Base-by-base conservation (phyloP, 2,113 vertebrate species). In the Euleptes europaea region DNA sequence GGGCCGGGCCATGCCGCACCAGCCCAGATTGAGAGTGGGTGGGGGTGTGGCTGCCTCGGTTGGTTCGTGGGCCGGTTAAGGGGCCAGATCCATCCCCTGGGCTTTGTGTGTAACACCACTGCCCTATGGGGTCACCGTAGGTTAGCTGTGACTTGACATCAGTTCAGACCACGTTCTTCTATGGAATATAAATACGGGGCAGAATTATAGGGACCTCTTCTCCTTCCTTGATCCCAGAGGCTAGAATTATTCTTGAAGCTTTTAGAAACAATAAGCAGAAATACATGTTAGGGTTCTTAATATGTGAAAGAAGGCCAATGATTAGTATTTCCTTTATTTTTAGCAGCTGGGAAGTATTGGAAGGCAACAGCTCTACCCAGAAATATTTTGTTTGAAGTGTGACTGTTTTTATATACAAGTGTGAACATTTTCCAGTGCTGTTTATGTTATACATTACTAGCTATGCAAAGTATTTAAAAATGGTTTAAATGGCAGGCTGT, bases 331-430 rank as follows among this genome's bases (percentile, higher is more conserved):
- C 33, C 21, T 80, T 80, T 65, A 15, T 17, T 42, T 70, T 38
- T 70, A 35, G 74, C 80, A 67, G 35, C 28, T 28, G 49, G 38
- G 82, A 77, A 60, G 26, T 76, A 81, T 51, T 78, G 75, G 49
- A 5, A 54, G 82, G 67, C 13, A 88, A 51, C 31, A 84, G 87
- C 26, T 72, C 76, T 80, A 31, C 17, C 79, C 47, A 49, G 67
- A 69, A 74, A 66, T 74, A 10, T 77, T 87, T 84, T 65, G 82
- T 88, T 83, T 73, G 31, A 90, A 90, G 13, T 76, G 3, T 69
- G 65, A 78, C 88, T 79, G 14, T 23, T 78, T 88, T 89, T 78
- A 86, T 87, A 82, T 86, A 71, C 77, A 90, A 88, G 44, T 26
- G 3, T 84, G 74, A 94, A 86, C 44, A 31, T 82, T 63, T 66